Evolutionary conservation across 1,140 invertebrate genomes (phyloP), one percentile per base, ranked within the genome.

Genomic region (Melipona quadrifasciata): DNA sequence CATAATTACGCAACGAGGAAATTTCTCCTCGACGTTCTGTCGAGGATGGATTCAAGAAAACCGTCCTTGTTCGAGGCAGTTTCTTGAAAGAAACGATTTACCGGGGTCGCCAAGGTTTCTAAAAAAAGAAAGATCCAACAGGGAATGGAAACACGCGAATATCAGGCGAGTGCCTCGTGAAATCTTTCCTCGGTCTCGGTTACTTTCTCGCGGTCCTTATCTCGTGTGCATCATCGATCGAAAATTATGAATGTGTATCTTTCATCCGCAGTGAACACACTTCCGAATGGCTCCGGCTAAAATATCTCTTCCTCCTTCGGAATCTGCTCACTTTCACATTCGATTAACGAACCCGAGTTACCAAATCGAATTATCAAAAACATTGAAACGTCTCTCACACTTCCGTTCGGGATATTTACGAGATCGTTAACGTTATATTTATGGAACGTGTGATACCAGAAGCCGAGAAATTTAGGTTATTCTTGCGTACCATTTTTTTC

Each of bases 191-290:
- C n/a, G 16, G 16, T 8, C 31, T 67, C 16, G n/a, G 10, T n/a
- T n/a, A 74, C 70, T 87, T 87, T 84, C 80, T 34, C 80, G 57
- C 19, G 55, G 19, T 24, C 61, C 75, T 84, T 87, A 84, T 87
- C 86, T 19, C 65, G 51, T 53, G 61, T 12, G n/a, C 61, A 87
- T 82, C 57, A 17, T 47, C 51, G 71, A 61, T 84, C 27, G 58
- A 75, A 61, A 87, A 79, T 74, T 24, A 21, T 34, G 70, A 85
- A 78, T 68, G 67, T 67, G 65, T 83, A 84, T 79, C 70, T 78
- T 70, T 55, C 19, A 83, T 78, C 34, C 64, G 0, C 17, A 2
- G 47, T 53, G 39, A 47, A 47, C 39, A 47, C 39, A 47, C 61
- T 86, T 83, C 70, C 80, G 68, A 79, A 58, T 72, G 53, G n/a